These are phyloP conservation scores for Pteronura brasiliensis DNA, from an alignment of 2,113 vertebrate genomes.

Conservation along the genomic window DNA sequence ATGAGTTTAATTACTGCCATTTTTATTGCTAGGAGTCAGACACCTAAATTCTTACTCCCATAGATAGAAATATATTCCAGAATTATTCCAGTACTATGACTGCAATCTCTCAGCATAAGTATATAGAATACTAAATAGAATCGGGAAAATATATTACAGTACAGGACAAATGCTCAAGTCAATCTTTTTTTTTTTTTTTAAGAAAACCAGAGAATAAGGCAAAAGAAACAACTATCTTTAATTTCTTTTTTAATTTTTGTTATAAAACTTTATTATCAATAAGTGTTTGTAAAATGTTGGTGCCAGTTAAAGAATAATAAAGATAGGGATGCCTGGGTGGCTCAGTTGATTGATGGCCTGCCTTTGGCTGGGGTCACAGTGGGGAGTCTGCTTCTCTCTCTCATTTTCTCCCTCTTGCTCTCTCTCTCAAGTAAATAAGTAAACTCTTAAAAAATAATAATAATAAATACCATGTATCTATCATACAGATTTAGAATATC, in stretches of 20 bases:
- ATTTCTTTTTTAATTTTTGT: background rate
- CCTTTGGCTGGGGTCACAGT: too few relatives aligned
- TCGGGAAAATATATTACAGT: conserved; percentile 46
- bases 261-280: background rate
- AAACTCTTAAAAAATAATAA: too few relatives aligned
- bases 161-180: conserved; percentile 23
- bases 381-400: too few relatives aligned
- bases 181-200: conserved; percentile 50
- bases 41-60: conserved; percentile 39
- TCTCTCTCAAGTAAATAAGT: too few relatives aligned
- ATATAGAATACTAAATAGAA: conserved; percentile 27
- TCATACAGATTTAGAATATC: background rate
- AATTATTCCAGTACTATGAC: conserved; percentile 44
- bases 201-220: background rate
- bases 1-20: conserved; percentile 42
- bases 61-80: conserved; percentile 49
- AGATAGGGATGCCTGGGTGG: background rate
- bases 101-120: background rate
- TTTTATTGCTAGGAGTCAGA: conserved; percentile 44
- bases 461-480: background rate
- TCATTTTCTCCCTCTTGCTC: too few relatives aligned
- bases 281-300: background rate
- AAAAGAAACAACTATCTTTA: background rate
- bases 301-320: background rate
- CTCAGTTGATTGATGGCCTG: too few relatives aligned